phyloP scores from a whole-genome alignment of 2,797 vertebrate genomes.

The Alfaro cultratus region DNA sequence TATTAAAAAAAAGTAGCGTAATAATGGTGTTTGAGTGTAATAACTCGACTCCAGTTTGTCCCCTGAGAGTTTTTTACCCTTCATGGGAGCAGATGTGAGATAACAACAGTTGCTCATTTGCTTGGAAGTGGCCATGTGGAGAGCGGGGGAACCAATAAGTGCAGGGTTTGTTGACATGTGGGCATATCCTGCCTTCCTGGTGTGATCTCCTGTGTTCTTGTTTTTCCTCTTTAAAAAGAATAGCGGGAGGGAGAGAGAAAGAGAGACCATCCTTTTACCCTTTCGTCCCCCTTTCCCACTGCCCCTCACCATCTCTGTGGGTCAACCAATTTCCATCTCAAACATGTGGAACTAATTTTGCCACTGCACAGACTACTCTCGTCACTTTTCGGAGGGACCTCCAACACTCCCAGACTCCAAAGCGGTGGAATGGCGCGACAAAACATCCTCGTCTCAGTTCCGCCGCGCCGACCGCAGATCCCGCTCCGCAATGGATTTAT shows the following conservation, averaged over 20 bases:
- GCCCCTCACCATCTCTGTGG: conserved; percentile 79
- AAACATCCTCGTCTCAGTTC: conserved; percentile 62
- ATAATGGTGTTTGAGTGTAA: conserved; percentile 15
- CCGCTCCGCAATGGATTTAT: conserved; percentile 49
- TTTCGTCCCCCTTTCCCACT: conserved; percentile 50
- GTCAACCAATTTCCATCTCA: conserved; percentile 86
- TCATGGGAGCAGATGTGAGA: conserved; percentile 48
- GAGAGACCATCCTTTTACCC: conserved; percentile 56
- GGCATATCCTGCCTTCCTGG: conserved; percentile 72
- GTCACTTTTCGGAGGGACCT: conserved; percentile 53
- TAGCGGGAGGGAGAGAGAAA: conserved; percentile 22
- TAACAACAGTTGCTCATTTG: conserved; percentile 44
- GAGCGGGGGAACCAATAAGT: conserved; percentile 44
- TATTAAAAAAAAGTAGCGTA: background rate
- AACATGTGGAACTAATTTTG: conserved; percentile 91
- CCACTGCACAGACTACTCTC: conserved; percentile 61
- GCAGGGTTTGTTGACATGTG: conserved; percentile 67
- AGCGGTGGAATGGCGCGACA: conserved; percentile 66
- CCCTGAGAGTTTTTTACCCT: conserved; percentile 13
- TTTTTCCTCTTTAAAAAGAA: conserved; percentile 59
- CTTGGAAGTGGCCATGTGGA: conserved; percentile 59
- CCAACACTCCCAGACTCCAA: conserved; percentile 45
- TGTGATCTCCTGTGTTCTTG: conserved; percentile 70
- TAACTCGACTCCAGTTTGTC: conserved; percentile 22
- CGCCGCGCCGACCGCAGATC: conserved; percentile 51